These are phyloP conservation scores for Gadopsis bispinosus DNA, from an alignment of 2,797 vertebrate genomes.

Conservation along the genomic window DNA sequence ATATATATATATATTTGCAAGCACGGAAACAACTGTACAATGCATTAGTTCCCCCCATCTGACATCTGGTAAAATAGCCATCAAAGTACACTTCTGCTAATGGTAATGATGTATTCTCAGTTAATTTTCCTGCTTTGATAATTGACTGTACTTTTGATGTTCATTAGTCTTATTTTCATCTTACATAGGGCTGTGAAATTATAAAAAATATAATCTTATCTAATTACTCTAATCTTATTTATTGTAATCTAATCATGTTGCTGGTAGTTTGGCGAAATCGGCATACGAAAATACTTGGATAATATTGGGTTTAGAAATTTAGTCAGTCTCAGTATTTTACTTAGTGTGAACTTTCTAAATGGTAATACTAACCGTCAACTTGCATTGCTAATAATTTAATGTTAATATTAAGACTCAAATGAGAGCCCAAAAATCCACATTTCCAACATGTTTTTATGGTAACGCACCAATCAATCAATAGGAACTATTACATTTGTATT, in stretches of 20 bases:
- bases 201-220: not conserved
- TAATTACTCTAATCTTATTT: not conserved
- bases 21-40: not conserved
- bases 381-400: not conserved
- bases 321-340: not conserved
- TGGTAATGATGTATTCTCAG: not conserved
- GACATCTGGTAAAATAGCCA: not conserved
- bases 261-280: not conserved
- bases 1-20: slow-evolving; percentile 1
- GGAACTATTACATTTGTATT: slow-evolving; percentile 64
- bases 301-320: not conserved
- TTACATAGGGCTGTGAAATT: not conserved
- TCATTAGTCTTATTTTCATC: not conserved
- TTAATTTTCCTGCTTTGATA: not conserved
- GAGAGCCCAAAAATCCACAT: not conserved
- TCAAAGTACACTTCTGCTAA: not conserved
- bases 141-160: not conserved
- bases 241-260: not conserved
- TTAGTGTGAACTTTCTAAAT: not conserved
- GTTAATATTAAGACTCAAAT: not conserved
- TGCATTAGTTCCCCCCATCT: not conserved
- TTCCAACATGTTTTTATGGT: not conserved
- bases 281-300: not conserved
- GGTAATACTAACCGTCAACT: too few species aligned
- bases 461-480: slow-evolving; percentile 30